These are phyloP conservation scores for Darevskia mixta DNA, from an alignment of 2,797 vertebrate species.

Conservation along the genomic window DNA sequence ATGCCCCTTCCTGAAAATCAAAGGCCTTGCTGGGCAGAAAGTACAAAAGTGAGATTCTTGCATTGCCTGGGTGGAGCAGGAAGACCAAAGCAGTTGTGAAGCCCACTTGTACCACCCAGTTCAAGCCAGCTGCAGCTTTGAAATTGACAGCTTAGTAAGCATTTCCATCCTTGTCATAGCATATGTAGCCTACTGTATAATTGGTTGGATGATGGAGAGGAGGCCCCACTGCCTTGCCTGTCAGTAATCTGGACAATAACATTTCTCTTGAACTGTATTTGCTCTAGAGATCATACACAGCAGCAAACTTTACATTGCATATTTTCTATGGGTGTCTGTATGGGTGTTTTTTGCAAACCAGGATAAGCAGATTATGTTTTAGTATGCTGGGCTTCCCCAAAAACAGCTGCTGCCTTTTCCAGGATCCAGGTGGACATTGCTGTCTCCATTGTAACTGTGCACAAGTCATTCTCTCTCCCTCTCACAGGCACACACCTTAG, in stretches of 20 bases:
- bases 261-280: neutral
- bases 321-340: neutral
- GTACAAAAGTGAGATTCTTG: neutral
- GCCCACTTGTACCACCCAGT: neutral
- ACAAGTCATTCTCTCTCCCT: accelerated
- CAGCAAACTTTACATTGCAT: too few species aligned
- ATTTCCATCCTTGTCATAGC: neutral
- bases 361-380: neutral
- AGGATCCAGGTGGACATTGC: neutral
- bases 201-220: neutral
- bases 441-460: conserved; percentile 2
- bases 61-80: neutral
- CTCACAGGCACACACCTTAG: too few species aligned
- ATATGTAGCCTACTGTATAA: neutral
- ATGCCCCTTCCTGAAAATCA: too few species aligned
- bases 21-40: neutral
- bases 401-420: conserved; percentile 31
- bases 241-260: neutral
- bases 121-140: neutral
- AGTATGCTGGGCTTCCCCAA: neutral
- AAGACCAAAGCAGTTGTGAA: neutral
- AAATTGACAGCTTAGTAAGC: neutral
- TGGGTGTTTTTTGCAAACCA: neutral
- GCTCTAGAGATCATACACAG: too few species aligned
- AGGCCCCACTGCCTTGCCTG: neutral